phyloP scores from a whole-genome alignment of 2,888 invertebrate genomes.

The Dermolepida albohirtum region DNA sequence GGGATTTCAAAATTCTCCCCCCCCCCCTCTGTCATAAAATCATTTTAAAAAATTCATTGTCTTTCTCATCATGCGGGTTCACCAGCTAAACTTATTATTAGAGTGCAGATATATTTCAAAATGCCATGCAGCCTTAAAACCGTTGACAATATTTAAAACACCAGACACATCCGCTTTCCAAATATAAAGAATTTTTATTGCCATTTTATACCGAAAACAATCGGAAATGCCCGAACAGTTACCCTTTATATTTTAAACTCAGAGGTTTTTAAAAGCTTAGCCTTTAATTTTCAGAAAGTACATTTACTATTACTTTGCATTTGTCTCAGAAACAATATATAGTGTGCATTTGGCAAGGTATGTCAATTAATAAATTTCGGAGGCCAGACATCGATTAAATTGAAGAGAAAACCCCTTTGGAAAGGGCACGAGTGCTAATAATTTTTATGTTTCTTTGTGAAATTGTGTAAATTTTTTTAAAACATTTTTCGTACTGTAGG shows the following conservation, averaged over 20 bases:
- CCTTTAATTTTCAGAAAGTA: conserved; percentile 55
- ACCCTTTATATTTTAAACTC: conserved; percentile 55
- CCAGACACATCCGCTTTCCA: conserved; percentile 27
- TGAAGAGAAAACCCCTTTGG: background rate
- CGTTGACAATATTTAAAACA: conserved; percentile 23
- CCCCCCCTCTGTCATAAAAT: no score
- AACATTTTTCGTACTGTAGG: background rate
- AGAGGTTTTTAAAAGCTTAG: conserved; percentile 39
- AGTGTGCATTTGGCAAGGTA: conserved; percentile 16
- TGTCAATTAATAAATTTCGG: background rate
- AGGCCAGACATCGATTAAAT: no score
- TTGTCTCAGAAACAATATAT: conserved; percentile 45
- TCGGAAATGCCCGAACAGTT: conserved; percentile 58
- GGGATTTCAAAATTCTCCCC: no score
- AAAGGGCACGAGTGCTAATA: background rate
- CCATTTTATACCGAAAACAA: conserved; percentile 54
- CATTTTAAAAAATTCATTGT: background rate
- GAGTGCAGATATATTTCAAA: conserved; percentile 16
- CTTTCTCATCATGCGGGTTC: background rate
- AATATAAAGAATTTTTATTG: conserved; percentile 32
- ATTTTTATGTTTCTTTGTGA: background rate
- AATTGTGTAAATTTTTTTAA: background rate
- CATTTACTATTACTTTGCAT: conserved; percentile 60
- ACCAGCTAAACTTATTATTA: conserved; percentile 28
- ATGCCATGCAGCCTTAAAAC: conserved; percentile 1